Base-by-base conservation (phyloP, 2,888 invertebrate genomes). In the Taenaris catops region DNA sequence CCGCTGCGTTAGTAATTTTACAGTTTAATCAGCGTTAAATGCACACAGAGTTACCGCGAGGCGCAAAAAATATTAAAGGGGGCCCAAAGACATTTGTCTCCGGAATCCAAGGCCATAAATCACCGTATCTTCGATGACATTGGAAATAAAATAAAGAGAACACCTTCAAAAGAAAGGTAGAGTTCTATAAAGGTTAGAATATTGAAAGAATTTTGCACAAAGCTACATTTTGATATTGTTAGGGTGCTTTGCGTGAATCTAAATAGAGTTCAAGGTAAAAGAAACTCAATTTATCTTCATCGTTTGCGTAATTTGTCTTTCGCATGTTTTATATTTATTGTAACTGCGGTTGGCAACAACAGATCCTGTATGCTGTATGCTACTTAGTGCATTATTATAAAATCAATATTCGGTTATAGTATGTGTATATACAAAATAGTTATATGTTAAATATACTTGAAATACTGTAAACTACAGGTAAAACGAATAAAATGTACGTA, bases 11-110 rank as follows among this genome's bases (percentile, higher is more conserved):
- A 37, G 72, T 79, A 83, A 86, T 86, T 86, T 86, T 81, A 86
- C 84, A 86, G 84, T 86, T 83, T 86, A 86, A 86, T 86, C 81
- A 86, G 84, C 86, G 86, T 86, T 86, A 84, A 86, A 86, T 84
- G 74, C 65, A 65, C 62, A 70, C 69, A 80, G 61, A 72, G 65
- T 67, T 66, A 68, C 81, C 79, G 79, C 78, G 53, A 38, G 44
- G 49, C 42, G 51, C 52, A 66, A 71, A 78, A 62, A 58, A 54
- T 32, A 57, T 45, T 48, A 48, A 43, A 58, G 60, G 61, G 58
- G 58, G 56, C 51, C 68, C 62, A 58, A 58, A 52, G 62, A 58
- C 58, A 67, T 48, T 53, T 47, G 58, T 49, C 55, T 55, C 49
- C 67, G 65, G 72, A 76, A 78, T 84, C 63, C 41, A 51, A 53